Percentiles rank a stretch among this genome's conserved stretches.
phyloP scores from a whole-genome alignment of 2,113 vertebrate genomes.

The Pipra filicauda region DNA sequence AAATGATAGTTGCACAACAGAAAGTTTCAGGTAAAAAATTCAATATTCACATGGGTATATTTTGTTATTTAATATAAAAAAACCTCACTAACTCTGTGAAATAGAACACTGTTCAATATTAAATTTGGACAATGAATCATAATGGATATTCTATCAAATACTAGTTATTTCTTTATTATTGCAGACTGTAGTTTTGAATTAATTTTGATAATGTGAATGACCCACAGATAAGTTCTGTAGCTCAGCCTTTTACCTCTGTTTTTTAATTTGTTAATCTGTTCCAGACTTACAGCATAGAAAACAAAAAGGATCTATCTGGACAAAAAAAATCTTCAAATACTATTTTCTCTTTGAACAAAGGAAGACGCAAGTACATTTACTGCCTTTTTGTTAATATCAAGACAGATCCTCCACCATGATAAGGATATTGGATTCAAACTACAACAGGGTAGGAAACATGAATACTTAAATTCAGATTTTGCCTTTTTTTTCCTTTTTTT shows the following conservation, averaged over 20 bases:
- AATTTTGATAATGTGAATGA: neutral
- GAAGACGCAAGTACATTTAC: neutral
- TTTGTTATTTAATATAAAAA: neutral
- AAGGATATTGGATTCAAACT: neutral
- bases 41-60: neutral
- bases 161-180: neutral
- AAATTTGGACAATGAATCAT: neutral
- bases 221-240: neutral
- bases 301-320: neutral
- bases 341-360: neutral
- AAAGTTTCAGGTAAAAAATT: neutral
- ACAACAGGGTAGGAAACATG: neutral
- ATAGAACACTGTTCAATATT: neutral
- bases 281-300: neutral
- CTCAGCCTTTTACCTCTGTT: neutral
- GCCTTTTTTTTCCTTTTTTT: neutral
- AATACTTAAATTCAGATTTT: neutral
- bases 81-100: neutral
- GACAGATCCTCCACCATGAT: neutral
- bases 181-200: neutral
- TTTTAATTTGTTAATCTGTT: neutral
- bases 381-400: neutral
- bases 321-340: neutral
- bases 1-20: neutral
- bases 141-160: neutral